These are phyloP conservation scores for Deilephila porcellus DNA, from an alignment of 2,888 invertebrate genomes.

Conservation along the genomic window DNA sequence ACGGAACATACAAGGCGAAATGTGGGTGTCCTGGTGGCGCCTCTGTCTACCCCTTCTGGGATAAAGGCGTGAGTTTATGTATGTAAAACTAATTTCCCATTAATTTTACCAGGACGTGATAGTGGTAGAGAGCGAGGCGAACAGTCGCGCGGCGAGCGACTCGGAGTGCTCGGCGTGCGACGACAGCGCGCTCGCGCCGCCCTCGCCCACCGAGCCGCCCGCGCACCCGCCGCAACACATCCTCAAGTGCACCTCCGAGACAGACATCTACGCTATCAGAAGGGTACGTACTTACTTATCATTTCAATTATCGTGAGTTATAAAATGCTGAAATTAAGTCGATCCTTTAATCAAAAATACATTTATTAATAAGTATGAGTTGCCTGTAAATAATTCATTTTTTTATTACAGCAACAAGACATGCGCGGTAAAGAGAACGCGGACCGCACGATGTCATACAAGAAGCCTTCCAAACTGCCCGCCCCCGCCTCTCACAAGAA, in stretches of 20 bases:
- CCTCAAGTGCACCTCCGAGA: slow-evolving; percentile 69
- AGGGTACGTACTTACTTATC: slow-evolving; percentile 44
- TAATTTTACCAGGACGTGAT: slow-evolving; percentile 21
- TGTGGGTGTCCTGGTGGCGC: no score
- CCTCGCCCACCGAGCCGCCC: slow-evolving; percentile 47
- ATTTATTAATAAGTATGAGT: no score
- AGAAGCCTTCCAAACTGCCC: slow-evolving; percentile 70
- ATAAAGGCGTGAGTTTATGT: no score
- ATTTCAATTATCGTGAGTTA: no score
- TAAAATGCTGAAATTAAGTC: no score
- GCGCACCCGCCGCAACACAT: slow-evolving; percentile 41
- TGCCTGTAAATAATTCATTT: no score
- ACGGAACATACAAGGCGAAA: no score
- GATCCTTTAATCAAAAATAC: no score
- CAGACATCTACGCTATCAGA: slow-evolving; percentile 60
- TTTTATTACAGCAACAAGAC: slow-evolving; percentile 51
- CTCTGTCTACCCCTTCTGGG: no score
- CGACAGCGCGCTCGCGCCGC: slow-evolving; percentile 56
- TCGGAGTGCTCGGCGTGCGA: slow-evolving; percentile 57
- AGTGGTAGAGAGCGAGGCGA: neutral
- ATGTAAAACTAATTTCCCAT: no score
- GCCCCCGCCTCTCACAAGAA: slow-evolving; percentile 69
- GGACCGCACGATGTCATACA: slow-evolving; percentile 48
- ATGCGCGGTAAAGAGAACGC: slow-evolving; percentile 69
- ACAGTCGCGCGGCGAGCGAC: slow-evolving; percentile 40